These are phyloP conservation scores for Cercopithecus mona DNA, from an alignment of 2,113 vertebrate genomes.

Conservation along the genomic window DNA sequence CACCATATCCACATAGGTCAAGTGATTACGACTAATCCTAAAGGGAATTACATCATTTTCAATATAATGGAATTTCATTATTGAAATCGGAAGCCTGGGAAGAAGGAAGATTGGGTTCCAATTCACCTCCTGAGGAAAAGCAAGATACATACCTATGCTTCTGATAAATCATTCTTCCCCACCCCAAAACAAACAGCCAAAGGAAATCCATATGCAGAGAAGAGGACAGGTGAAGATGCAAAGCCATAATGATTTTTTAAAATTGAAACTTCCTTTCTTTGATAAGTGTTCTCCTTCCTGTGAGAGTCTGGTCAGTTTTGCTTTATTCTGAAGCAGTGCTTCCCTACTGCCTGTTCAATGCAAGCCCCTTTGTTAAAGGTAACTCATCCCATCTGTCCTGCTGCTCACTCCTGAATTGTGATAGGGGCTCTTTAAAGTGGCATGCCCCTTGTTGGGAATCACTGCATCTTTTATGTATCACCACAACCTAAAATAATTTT, in stretches of 20 bases:
- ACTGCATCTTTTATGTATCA: background rate
- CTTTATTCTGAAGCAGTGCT: conserved; percentile 20
- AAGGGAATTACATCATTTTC: conserved; percentile 46
- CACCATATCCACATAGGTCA: background rate
- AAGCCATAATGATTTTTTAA: background rate
- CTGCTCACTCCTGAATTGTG: background rate
- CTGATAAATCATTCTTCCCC: background rate
- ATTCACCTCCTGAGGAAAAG: background rate
- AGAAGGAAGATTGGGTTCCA: background rate
- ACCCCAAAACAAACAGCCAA: conserved; percentile 39
- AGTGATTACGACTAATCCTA: background rate
- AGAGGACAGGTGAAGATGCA: background rate
- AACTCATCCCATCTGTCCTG: background rate
- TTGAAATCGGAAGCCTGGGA: conserved; percentile 40
- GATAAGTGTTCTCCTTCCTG: background rate
- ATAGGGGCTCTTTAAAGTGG: background rate
- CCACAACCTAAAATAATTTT: background rate
- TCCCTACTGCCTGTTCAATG: background rate
- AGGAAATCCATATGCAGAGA: conserved; percentile 13
- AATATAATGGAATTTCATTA: conserved; percentile 69
- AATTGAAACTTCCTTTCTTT: conserved; percentile 37
- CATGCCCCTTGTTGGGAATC: background rate
- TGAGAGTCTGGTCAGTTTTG: background rate
- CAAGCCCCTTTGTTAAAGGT: background rate
- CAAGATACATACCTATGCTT: conserved; percentile 6